phyloP scores from a whole-genome alignment of 2,888 invertebrate genomes.

The Metallyticus violacea region DNA sequence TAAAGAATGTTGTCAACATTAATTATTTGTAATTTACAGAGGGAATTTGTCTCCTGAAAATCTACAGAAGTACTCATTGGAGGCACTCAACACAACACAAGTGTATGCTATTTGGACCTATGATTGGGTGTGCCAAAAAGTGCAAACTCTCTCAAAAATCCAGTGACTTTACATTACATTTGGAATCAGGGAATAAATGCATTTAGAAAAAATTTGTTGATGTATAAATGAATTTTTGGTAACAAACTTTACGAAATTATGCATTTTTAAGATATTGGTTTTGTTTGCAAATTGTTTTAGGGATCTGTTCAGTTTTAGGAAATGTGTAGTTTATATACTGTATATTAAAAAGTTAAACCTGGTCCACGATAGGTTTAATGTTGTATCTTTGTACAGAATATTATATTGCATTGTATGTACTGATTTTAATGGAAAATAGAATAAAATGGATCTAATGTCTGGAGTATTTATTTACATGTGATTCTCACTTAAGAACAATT shows the following conservation, averaged over 20 bases:
- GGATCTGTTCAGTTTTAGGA: not conserved
- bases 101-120: conserved; percentile 65
- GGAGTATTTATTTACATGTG: too few relatives aligned
- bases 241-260: not conserved
- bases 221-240: not conserved
- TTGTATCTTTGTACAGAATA: not conserved
- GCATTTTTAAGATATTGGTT: too few relatives aligned
- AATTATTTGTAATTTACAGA: conserved; percentile 50
- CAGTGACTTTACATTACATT: conserved; percentile 2
- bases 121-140: conserved; percentile 75
- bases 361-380: not conserved
- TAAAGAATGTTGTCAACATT: not conserved
- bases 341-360: not conserved
- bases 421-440: not conserved
- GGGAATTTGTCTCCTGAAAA: conserved; percentile 76
- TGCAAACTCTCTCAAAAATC: conserved; percentile 68
- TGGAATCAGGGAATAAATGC: not conserved
- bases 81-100: conserved; percentile 66
- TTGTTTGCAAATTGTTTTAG: not conserved
- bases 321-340: not conserved
- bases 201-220: not conserved
- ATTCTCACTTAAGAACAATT: too few relatives aligned
- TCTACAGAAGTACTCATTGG: conserved; percentile 63
- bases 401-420: not conserved
- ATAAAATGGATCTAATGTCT: not conserved